Evolutionary conservation across 2,797 vertebrate genomes (phyloP).

Genomic region (Sebastes cheni): DNA sequence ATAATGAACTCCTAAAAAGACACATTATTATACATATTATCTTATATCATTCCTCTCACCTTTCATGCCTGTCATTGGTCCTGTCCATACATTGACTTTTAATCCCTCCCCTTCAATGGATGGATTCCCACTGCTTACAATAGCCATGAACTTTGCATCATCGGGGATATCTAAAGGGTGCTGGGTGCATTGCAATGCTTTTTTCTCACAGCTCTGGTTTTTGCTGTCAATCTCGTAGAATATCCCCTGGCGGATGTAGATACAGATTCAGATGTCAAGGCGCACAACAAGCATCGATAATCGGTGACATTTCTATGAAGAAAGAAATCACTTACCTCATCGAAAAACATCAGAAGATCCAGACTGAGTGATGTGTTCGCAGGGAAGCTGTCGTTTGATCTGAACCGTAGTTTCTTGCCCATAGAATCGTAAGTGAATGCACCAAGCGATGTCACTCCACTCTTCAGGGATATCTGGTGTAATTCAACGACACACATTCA

Average conservation of each 20-base stretch:
- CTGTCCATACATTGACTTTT: constrained; percentile 71
- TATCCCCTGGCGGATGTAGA: constrained; percentile 59
- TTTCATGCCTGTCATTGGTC: constrained; percentile 60
- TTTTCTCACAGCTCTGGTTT: constrained; percentile 83
- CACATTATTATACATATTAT: not conserved
- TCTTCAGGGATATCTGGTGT: constrained; percentile 58
- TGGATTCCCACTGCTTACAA: constrained; percentile 55
- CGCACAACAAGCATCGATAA: not conserved
- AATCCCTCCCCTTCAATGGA: constrained; percentile 76
- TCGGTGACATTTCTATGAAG: not conserved
- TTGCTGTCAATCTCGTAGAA: constrained; percentile 83
- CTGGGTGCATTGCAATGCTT: constrained; percentile 65
- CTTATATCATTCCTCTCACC: constrained; percentile 35
- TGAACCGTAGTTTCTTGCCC: constrained; percentile 78
- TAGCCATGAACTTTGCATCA: constrained; percentile 46
- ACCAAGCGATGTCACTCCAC: constrained; percentile 59
- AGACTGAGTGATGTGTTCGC: constrained; percentile 62
- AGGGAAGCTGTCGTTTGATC: constrained; percentile 63
- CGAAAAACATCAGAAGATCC: constrained; percentile 81
- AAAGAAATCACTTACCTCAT: constrained; percentile 68
- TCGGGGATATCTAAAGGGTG: constrained; percentile 79
- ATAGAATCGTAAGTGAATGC: constrained; percentile 76
- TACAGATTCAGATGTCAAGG: not conserved
- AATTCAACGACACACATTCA: constrained; percentile 3
- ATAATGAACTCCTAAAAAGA: not conserved